Base-by-base conservation (phyloP, 2,113 vertebrate species). In the Lathamus discolor region DNA sequence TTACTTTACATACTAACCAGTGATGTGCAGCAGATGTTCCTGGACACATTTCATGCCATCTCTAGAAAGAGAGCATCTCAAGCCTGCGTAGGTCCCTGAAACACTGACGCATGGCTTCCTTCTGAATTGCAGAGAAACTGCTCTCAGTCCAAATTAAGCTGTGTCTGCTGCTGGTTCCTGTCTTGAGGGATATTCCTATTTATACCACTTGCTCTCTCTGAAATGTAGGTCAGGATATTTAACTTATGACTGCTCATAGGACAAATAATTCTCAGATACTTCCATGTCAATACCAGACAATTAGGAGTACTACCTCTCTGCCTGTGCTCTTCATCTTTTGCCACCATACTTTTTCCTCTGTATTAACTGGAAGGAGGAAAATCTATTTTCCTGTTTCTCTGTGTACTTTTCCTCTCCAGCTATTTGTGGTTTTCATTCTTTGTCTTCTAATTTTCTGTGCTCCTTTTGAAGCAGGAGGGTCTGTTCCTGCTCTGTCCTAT, bases 211-310 rank as follows among this genome's bases (percentile, higher is more conserved):
- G 55, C 19, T 92, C 39, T 83, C 43, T 72, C 15, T 68, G 48
- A 75, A 81, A 81, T 95, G 44, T 61, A 44, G 66, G 70, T 90
- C 69, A 72, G 73, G 15, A 57, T 76, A 88, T 94, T 88, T 66
- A 86, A 17, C 22, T 90, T 67, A 5, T 5, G 29, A 23, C 64
- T 70, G 27, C 66, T 88, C 6, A 13, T 2, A 79, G 52, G 52
- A 64, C 28, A 75, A 52, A 75, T 37, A 75, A 79, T 83, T 92
- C 79, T 79, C 17, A 48, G 61, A 62, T n/a, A 48, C 15, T 57
- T 79, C 51, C 8, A 7, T 54, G 20, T 68, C 88, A 61, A 44
- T 75, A 64, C 3, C 1, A 3, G 44, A 44, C 20, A 52, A 48
- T 64, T 52, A 46, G 29, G 46, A 86, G 23, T 48, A 27, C 9